Base-by-base conservation (phyloP, 2,797 vertebrate genomes). In the Epinephelus coioides region DNA sequence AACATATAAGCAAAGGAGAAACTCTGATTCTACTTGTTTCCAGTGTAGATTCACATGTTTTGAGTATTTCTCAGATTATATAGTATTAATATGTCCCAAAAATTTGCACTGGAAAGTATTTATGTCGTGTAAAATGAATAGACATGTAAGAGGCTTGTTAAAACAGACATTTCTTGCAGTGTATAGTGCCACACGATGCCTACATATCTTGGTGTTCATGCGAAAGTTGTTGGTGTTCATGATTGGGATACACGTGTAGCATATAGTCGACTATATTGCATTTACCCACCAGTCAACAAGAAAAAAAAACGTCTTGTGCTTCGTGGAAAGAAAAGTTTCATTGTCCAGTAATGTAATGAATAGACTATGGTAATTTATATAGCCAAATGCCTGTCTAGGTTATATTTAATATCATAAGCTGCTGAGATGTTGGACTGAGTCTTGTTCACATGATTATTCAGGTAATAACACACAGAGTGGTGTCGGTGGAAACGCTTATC, bases 201-300 rank as follows among this genome's bases (percentile, higher is more conserved):
- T 86, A 90, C 80, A 92, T 93, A 92, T 92, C 89, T 84, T 53
- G 78, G 82, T 90, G 85, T 91, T 83, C 55, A 70, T 69, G 67
- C 78, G 30, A 54, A 78, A 59, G 73, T 60, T 83, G 77, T 88
- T 65, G 64, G 34, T 90, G 81, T 88, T 73, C 54, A 69, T 87
- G 86, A 49, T n/a, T 63, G 84, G 86, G 72, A 80, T 84, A 83
- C 73, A 89, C 74, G 73, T 91, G 86, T 87, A 88, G 83, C 82
- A 78, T 88, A 76, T 84, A 79, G 40, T 63, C 59, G 38, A 66
- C 51, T 84, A 57, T 88, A 66, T 57, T 63, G 71, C 75, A 81
- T 91, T 77, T 78, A 84, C 38, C 71, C 30, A 55, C 49, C 71
- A 84, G 68, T 86, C 55, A 49, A 57, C 34, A 43, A 25, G 15